A percentile compares a stretch with the other conserved stretches of the same genome.
Conservation (phyloP, 2,113 vertebrate genomes). For the Lanius ludovicianus region DNA sequence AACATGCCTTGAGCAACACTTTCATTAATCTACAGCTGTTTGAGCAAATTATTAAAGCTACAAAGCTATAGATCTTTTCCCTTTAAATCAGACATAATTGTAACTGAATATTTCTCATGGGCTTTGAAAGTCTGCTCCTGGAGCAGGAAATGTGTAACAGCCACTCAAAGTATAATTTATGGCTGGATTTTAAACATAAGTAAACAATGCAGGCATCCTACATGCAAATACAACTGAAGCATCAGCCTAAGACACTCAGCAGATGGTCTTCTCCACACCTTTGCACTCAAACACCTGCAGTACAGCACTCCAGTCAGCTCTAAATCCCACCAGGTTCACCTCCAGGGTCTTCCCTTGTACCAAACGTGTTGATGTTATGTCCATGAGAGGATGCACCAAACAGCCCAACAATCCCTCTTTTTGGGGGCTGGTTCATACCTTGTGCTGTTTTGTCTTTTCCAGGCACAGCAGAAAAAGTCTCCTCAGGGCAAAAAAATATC, state of each 20-base stretch:
- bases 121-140: conserved; percentile 22
- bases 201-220: neutral
- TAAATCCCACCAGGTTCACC: neutral
- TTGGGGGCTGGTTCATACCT: neutral
- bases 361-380: fast-evolving
- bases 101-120: conserved; percentile 34
- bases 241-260: neutral
- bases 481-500: neutral
- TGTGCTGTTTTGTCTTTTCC: neutral
- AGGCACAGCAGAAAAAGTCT: neutral
- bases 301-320: neutral
- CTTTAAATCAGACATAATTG: conserved; percentile 38
- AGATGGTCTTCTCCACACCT: neutral
- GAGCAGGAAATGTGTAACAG: neutral
- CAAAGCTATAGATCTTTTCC: conserved; percentile 46
- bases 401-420: neutral
- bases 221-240: neutral
- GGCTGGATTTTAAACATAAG: neutral
- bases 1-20: conserved; percentile 61
- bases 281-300: neutral
- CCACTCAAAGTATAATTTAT: neutral
- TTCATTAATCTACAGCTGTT: conserved; percentile 66
- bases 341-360: neutral
- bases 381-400: neutral
- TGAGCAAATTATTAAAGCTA: conserved; percentile 61